phyloP scores from a whole-genome alignment of 2,797 vertebrate genomes.

The Remorina albescens region DNA sequence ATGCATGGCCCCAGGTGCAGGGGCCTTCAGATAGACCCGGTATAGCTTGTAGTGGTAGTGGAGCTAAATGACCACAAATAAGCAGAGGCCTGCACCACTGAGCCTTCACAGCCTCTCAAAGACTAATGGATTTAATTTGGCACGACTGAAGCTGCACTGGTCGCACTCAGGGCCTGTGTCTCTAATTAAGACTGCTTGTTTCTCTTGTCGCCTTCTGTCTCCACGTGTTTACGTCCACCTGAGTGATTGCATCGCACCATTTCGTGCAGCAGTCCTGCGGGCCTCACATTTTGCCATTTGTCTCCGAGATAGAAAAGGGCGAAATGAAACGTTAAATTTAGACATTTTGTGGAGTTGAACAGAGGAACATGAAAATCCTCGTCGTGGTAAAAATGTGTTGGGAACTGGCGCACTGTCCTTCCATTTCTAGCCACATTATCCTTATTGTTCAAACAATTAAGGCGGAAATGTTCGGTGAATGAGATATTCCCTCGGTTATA shows the following conservation, averaged over 20 bases:
- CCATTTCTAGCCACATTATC: not conserved
- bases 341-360: not conserved
- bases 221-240: constrained; percentile 47
- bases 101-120: constrained; percentile 61
- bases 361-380: not conserved
- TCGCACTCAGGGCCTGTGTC: constrained; percentile 56
- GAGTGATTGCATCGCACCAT: constrained; percentile 37
- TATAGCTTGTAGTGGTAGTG: constrained; percentile 36
- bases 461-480: fast-evolving
- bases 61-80: constrained; percentile 70
- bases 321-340: not conserved
- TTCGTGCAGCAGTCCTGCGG: constrained; percentile 8
- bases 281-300: constrained; percentile 19
- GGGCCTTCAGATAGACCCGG: constrained; percentile 64
- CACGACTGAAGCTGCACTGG: constrained; percentile 66
- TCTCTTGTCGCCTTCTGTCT: constrained; percentile 64
- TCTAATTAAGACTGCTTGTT: constrained; percentile 72
- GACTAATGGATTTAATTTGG: constrained; percentile 77
- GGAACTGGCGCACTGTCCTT: too few relatives aligned
- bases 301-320: not conserved
- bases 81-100: constrained; percentile 48
- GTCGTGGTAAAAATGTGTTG: not conserved
- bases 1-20: constrained; percentile 73
- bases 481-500: not conserved
- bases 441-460: not conserved